A percentile compares a stretch with the other conserved stretches of the same genome.
Evolutionary conservation across 2,888 invertebrate species (phyloP).

Genomic region (Tenthredo distinguenda): DNA sequence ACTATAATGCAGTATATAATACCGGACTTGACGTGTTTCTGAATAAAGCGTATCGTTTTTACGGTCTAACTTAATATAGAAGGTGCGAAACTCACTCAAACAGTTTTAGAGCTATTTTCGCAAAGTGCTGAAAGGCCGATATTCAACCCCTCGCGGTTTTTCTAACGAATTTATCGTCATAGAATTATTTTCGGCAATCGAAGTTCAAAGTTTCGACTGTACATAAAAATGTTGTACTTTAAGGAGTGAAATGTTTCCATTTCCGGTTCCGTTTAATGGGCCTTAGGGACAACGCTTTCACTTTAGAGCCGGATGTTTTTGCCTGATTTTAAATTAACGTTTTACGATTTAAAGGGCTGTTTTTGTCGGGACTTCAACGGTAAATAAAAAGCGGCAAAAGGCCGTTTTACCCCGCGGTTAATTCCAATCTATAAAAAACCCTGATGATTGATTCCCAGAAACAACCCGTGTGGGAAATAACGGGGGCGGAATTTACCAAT

Average conservation of each 20-base stretch:
- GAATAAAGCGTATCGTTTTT: slow-evolving; percentile 19
- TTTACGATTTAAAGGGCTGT: not conserved
- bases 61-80: not conserved
- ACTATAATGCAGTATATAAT: not conserved
- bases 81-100: not conserved
- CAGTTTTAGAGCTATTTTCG: not conserved
- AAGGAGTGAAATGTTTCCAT: not conserved
- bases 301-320: not conserved
- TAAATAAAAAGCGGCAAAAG: not conserved
- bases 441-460: slow-evolving; percentile 70
- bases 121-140: slow-evolving; percentile 6
- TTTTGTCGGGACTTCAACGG: not conserved
- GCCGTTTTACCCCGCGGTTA: not conserved
- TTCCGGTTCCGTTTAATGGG: not conserved
- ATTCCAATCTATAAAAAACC: not conserved
- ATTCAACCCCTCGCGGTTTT: not conserved
- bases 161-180: not conserved
- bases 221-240: not conserved
- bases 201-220: not conserved
- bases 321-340: not conserved
- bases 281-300: not conserved
- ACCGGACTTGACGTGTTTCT: not conserved
- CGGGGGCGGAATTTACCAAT: slow-evolving; percentile 90
- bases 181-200: not conserved
- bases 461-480: slow-evolving; percentile 97